Conservation (phyloP, 2,797 vertebrate species). For the Lindbergichthys nudifrons region DNA sequence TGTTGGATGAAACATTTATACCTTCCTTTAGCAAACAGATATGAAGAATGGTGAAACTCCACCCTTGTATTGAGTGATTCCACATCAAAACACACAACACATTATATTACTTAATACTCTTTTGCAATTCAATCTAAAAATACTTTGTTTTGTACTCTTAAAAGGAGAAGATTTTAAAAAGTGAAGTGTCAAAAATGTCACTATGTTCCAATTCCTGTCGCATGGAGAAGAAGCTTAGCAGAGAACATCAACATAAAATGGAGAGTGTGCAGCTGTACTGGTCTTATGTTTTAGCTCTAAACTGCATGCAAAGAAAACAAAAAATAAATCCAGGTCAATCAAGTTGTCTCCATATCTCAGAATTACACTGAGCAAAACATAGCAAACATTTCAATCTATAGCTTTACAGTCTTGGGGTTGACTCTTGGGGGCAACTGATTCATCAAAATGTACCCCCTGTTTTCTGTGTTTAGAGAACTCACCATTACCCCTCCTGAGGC, state of each 20-base stretch:
- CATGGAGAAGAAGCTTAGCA: not conserved
- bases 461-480: constrained; percentile 45
- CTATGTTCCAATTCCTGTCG: not conserved
- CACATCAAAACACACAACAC: constrained; percentile 18
- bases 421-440: constrained; percentile 9
- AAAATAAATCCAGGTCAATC: constrained; percentile 41
- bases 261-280: not conserved
- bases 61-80: constrained; percentile 44
- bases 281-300: constrained; percentile 25
- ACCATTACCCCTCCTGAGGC: constrained; percentile 68
- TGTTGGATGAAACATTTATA: constrained; percentile 16
- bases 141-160: not conserved
- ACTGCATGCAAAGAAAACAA: not conserved
- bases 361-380: constrained; percentile 22
- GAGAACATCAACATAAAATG: not conserved
- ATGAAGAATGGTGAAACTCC: constrained; percentile 57
- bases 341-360: constrained; percentile 19
- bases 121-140: not conserved
- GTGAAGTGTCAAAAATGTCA: not conserved
- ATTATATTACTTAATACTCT: not conserved
- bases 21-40: constrained; percentile 73
- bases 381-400: constrained; percentile 18
- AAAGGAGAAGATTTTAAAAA: not conserved
- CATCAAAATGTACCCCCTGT: constrained; percentile 3
- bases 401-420: constrained; percentile 14